phyloP scores from a whole-genome alignment of 2,797 vertebrate species.

The Urocyon cinereoargenteus region DNA sequence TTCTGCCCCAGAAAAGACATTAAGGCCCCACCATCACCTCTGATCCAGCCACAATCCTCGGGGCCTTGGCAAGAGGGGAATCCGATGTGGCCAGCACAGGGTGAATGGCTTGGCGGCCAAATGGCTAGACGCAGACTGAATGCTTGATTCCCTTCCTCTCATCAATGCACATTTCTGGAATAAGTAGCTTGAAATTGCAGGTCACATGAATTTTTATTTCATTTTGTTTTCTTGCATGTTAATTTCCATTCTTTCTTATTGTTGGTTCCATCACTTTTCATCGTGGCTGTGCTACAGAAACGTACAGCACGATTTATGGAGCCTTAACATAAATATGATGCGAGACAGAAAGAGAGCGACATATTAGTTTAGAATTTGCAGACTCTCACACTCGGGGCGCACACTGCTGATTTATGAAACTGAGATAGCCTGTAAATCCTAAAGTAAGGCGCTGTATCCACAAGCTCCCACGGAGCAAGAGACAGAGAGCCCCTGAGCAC shows the following conservation, averaged over 20 bases:
- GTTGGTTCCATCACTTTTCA: conserved; percentile 65
- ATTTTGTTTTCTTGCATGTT: conserved; percentile 73
- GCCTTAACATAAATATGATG: conserved; percentile 75
- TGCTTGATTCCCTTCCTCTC: not conserved
- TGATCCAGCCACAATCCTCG: not conserved
- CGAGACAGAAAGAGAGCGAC: conserved; percentile 80
- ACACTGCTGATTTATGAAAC: conserved; percentile 33
- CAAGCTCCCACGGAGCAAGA: not conserved
- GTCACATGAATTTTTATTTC: conserved; percentile 65
- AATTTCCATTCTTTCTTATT: conserved; percentile 58
- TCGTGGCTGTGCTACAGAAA: conserved; percentile 43
- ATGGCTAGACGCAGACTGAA: not conserved
- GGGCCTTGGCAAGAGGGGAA: not conserved
- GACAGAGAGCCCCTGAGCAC: not conserved
- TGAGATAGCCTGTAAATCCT: conserved; percentile 45
- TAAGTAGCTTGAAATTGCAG: not conserved
- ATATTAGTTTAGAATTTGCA: conserved; percentile 79
- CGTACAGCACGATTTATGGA: conserved; percentile 67
- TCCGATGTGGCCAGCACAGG: not conserved
- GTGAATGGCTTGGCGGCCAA: not conserved
- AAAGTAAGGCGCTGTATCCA: not conserved
- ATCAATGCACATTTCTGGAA: conserved; percentile 47
- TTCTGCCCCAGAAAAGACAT: not conserved
- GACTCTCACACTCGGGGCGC: conserved; percentile 52
- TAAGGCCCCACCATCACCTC: not conserved